Conservation (phyloP, 2,797 vertebrate species). For the Tenualosa ilisha region DNA sequence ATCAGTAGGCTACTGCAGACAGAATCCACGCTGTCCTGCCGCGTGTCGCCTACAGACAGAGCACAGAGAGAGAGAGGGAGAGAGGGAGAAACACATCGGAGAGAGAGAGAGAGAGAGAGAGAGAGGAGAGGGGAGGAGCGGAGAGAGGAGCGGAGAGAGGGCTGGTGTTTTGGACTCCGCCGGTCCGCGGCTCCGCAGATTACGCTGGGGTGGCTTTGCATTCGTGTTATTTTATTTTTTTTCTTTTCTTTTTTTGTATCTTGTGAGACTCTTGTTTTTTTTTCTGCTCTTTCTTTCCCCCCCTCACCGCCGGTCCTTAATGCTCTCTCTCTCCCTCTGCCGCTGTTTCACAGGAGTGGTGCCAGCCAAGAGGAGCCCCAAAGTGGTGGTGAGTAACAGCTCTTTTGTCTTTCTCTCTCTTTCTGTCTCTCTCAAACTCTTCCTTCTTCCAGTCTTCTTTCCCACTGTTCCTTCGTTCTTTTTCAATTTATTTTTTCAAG, state of each 20-base stretch:
- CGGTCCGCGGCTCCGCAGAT: background rate
- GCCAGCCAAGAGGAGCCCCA: slow-evolving; percentile 96
- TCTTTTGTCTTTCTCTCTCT: slow-evolving; percentile 23
- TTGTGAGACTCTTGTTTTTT: too few species aligned
- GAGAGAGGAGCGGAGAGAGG: slow-evolving; percentile 44
- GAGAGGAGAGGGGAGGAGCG: slow-evolving; percentile 48
- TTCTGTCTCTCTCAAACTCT: too few species aligned
- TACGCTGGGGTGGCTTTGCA: background rate
- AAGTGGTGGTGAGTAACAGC: slow-evolving; percentile 94
- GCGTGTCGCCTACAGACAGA: background rate
- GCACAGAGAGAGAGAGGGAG: slow-evolving; percentile 20
- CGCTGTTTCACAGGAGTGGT: slow-evolving; percentile 96
- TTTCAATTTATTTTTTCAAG: background rate
- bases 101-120: slow-evolving; percentile 39
- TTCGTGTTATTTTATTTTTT: slow-evolving; percentile 17
- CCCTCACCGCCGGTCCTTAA: slow-evolving; percentile 80
- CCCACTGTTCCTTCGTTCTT: background rate
- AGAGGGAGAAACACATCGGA: background rate
- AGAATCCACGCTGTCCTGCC: background rate
- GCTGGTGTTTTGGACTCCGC: slow-evolving; percentile 30
- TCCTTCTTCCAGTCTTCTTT: background rate
- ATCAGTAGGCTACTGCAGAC: slow-evolving; percentile 19
- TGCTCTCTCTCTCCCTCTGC: slow-evolving; percentile 84
- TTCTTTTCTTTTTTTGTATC: background rate
- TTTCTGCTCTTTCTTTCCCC: slow-evolving; percentile 54